Conservation (phyloP, 2,888 invertebrate species). For the Ochropleura leucogaster region DNA sequence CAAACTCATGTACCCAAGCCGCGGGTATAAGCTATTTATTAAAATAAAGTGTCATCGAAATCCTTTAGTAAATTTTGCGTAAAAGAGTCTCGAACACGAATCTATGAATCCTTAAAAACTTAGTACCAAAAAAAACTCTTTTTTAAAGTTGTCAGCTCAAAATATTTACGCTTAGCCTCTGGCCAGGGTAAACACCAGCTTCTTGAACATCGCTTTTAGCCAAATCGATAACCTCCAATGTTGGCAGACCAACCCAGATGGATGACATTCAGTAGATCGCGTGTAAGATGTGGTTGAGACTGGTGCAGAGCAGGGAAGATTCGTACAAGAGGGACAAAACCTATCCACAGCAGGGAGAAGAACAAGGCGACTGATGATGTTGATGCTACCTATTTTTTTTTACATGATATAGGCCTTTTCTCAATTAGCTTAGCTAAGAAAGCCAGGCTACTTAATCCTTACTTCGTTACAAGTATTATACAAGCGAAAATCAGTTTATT, state of each 20-base stretch:
- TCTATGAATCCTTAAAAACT: neutral
- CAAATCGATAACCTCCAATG: neutral
- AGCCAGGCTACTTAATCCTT: no score
- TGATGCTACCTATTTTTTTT: no score
- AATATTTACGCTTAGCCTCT: neutral
- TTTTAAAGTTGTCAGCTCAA: neutral
- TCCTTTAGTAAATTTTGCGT: neutral
- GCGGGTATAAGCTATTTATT: neutral
- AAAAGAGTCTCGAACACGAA: neutral
- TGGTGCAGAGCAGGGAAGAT: neutral
- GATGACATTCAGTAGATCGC: neutral
- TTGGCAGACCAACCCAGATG: neutral
- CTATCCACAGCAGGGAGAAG: no score
- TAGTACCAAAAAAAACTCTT: neutral
- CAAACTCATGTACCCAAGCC: neutral
- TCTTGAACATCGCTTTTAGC: neutral
- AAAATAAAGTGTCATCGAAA: neutral
- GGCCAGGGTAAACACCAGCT: neutral
- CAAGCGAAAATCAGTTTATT: no score
- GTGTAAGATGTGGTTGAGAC: neutral
- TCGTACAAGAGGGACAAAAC: neutral
- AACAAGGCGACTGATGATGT: neutral
- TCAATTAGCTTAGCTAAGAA: no score
- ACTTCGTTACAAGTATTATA: no score
- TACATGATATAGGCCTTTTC: no score